Evolutionary conservation across 2,113 vertebrate species (phyloP).

Genomic region (Hydropotes inermis): DNA sequence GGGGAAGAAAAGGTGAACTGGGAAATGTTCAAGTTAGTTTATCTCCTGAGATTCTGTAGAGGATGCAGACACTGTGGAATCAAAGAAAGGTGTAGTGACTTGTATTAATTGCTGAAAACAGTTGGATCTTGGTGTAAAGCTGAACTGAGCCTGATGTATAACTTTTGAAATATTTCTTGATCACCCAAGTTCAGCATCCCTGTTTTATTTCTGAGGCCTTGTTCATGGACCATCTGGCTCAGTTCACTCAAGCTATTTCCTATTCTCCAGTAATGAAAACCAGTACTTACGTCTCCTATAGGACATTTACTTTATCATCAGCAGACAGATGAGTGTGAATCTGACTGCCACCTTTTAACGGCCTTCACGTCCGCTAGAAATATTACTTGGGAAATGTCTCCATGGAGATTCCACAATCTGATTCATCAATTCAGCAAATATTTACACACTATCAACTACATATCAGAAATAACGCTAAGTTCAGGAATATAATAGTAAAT

Average conservation of each 20-base stretch:
- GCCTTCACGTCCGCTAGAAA: constrained; percentile 15
- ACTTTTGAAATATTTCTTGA: constrained; percentile 8
- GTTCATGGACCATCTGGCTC: background rate
- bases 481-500: background rate
- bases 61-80: background rate
- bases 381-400: constrained; percentile 22
- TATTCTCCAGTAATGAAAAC: background rate
- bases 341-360: background rate
- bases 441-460: background rate
- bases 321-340: constrained; percentile 11
- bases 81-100: background rate
- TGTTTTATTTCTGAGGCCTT: constrained; percentile 38
- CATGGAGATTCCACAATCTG: background rate
- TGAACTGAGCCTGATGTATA: background rate
- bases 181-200: background rate
- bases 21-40: background rate
- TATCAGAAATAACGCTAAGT: background rate
- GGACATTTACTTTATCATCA: constrained; percentile 35
- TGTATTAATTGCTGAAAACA: constrained; percentile 3
- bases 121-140: background rate
- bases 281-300: background rate
- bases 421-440: constrained; percentile 23
- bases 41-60: background rate
- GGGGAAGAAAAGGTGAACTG: background rate
- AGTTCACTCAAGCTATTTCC: constrained; percentile 1